Evolutionary conservation across 53 echinoderm and acorn worm genomes (phyloP).

Genomic region (Paelopatides confundens): DNA sequence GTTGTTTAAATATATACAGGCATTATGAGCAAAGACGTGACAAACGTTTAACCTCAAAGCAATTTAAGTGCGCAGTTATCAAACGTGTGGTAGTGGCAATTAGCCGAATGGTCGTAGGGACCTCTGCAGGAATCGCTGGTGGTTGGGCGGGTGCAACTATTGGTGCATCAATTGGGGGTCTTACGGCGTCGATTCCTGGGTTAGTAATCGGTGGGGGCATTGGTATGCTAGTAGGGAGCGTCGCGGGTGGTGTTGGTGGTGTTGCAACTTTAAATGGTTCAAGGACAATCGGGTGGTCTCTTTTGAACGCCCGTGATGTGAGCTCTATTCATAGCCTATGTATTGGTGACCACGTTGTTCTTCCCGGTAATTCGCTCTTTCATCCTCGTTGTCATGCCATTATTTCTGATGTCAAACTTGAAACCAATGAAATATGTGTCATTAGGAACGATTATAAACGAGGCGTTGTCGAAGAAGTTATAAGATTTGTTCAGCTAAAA

Average conservation of each 20-base stretch:
- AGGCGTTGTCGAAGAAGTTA: too few relatives aligned
- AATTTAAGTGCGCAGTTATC: neutral
- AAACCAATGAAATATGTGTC: too few relatives aligned
- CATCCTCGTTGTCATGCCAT: too few relatives aligned
- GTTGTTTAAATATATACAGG: neutral
- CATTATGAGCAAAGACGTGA: neutral
- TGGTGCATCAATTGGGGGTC: neutral
- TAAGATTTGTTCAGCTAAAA: too few relatives aligned
- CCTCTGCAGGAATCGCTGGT: neutral
- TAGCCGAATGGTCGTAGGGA: neutral
- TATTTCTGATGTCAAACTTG: too few relatives aligned
- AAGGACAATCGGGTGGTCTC: too few relatives aligned
- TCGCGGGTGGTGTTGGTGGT: conserved; percentile 12
- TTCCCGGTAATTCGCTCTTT: too few relatives aligned
- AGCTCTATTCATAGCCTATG: too few relatives aligned
- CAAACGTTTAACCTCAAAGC: neutral
- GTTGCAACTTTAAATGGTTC: neutral
- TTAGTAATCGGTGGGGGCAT: neutral
- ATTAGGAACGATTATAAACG: too few relatives aligned
- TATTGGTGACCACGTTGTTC: too few relatives aligned
- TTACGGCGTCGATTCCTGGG: neutral
- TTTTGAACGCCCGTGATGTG: too few relatives aligned
- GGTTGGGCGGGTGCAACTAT: neutral
- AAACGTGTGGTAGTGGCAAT: neutral
- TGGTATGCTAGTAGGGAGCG: neutral